Percentiles rank a stretch among this genome's conserved stretches.
Conservation (phyloP, 2,797 vertebrate genomes). For the Sebastes jordani region DNA sequence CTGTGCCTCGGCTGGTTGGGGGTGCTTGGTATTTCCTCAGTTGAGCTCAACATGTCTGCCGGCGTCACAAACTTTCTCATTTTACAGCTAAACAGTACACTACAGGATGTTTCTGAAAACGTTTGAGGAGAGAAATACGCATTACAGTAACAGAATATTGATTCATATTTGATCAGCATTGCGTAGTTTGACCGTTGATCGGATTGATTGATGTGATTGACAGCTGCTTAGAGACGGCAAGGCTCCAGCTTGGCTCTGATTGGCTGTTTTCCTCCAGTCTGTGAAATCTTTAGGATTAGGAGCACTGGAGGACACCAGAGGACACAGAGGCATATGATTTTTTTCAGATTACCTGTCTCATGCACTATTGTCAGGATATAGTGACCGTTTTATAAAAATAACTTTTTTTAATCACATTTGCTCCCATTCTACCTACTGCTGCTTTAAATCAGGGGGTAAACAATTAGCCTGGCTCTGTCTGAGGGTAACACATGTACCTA, state of each 20-base stretch:
- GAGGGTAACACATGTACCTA: not conserved
- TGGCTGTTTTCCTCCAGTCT: not conserved
- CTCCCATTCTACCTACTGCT: not conserved
- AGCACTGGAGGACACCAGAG: too few species aligned
- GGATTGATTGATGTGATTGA: not conserved
- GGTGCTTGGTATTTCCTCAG: not conserved
- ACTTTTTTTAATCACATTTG: too few species aligned
- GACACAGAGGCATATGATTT: too few species aligned
- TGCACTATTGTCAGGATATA: too few species aligned
- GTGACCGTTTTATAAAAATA: too few species aligned
- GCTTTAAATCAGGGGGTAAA: not conserved
- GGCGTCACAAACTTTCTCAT: not conserved
- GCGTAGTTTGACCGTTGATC: not conserved
- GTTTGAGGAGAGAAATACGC: too few species aligned
- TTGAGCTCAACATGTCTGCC: not conserved
- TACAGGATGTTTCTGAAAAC: not conserved
- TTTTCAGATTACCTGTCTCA: too few species aligned
- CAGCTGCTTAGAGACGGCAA: too few species aligned
- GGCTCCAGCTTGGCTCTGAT: not conserved
- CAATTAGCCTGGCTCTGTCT: not conserved
- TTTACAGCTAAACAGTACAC: not conserved
- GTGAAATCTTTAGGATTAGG: not conserved
- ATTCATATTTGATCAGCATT: not conserved
- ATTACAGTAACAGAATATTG: too few species aligned
- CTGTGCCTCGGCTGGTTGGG: not conserved